Evolutionary conservation across 53 echinoderm and acorn worm species (phyloP).

Genomic region (Luidia sarsii): DNA sequence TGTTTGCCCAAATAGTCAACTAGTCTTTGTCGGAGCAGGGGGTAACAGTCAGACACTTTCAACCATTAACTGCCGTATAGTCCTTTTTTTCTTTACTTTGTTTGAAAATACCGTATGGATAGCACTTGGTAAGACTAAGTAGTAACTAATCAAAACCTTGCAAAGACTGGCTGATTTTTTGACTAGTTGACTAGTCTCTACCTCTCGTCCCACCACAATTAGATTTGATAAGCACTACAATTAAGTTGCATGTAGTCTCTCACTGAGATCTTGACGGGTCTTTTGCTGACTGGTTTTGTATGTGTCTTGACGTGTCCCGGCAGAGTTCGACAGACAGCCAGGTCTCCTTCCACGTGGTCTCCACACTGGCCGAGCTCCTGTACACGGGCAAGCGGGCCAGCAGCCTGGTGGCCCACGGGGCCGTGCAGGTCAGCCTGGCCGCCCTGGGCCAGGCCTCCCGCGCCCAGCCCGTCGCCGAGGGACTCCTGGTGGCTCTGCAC

Average conservation of each 20-base stretch:
- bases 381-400: slow-evolving; percentile 72
- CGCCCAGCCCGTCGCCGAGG: slow-evolving; percentile 74
- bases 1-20: no score
- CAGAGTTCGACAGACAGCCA: slow-evolving; percentile 86
- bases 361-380: slow-evolving; percentile 70
- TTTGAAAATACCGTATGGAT: no score
- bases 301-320: not conserved
- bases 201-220: no score
- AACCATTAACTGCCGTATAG: no score
- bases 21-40: no score
- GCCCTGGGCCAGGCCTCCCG: slow-evolving; percentile 72
- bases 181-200: no score
- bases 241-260: not conserved
- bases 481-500: slow-evolving; percentile 76
- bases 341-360: slow-evolving; percentile 69
- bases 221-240: no score
- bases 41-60: no score
- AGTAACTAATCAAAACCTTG: no score
- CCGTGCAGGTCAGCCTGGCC: slow-evolving; percentile 78
- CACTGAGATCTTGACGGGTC: not conserved
- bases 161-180: no score
- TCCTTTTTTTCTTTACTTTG: no score
- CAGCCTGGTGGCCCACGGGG: slow-evolving; percentile 73
- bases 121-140: no score
- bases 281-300: not conserved